These are phyloP conservation scores for Ivindomyrus marchei DNA, from an alignment of 2,113 vertebrate genomes.

Conservation along the genomic window DNA sequence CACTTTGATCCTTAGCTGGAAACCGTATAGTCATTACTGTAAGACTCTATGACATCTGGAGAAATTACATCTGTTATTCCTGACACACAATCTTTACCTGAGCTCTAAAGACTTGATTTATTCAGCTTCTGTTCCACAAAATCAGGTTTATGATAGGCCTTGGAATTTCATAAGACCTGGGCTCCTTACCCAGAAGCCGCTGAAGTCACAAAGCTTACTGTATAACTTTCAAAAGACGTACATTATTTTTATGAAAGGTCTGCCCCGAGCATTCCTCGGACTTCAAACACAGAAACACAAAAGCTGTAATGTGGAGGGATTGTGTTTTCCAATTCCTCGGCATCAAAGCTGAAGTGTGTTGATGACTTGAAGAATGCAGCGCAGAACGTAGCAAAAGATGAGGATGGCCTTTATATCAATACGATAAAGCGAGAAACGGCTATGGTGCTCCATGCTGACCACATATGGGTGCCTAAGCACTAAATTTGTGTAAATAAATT, in stretches of 20 bases:
- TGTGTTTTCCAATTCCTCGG: conserved; percentile 9
- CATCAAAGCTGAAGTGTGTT: conserved; percentile 22
- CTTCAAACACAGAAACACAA: conserved; percentile 27
- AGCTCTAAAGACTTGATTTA: conserved; percentile 52
- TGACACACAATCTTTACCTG: conserved; percentile 45
- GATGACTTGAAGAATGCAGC: neutral
- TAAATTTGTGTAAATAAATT: neutral
- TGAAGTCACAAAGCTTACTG: conserved; percentile 42
- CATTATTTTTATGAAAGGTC: conserved; percentile 40
- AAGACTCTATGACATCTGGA: conserved; percentile 51
- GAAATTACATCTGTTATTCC: conserved; percentile 48
- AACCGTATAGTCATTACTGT: conserved; percentile 52
- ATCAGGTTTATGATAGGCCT: conserved; percentile 41
- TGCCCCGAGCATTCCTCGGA: conserved; percentile 30
- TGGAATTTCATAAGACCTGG: conserved; percentile 48
- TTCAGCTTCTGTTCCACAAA: conserved; percentile 44
- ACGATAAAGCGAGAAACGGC: neutral
- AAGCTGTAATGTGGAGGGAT: conserved; percentile 18
- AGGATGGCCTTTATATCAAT: conserved; percentile 8
- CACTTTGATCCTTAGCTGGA: conserved; percentile 57
- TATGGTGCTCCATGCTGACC: neutral
- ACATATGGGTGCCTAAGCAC: neutral
- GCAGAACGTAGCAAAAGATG: neutral
- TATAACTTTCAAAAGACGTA: conserved; percentile 25
- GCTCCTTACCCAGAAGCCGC: conserved; percentile 36